Evolutionary conservation across 1,140 invertebrate species (phyloP).

Genomic region (Meloidogyne hapla): DNA sequence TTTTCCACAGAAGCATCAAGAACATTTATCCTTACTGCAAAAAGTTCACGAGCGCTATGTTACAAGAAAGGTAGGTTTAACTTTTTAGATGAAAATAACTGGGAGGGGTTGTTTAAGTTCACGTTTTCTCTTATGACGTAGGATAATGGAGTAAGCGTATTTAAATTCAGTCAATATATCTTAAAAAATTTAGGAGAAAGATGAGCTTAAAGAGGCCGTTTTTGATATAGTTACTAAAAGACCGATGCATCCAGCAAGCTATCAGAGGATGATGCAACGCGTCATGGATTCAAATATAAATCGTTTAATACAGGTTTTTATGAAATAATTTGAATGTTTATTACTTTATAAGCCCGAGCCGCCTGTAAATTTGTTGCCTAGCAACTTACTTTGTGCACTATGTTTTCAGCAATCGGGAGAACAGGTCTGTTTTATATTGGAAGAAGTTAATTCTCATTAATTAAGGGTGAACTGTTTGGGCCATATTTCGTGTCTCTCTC

Average conservation of each 20-base stretch:
- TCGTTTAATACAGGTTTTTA: slow-evolving; percentile 14
- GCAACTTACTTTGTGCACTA: slow-evolving; percentile 14
- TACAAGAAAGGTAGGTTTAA: not conserved
- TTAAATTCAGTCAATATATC: no score
- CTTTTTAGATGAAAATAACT: no score
- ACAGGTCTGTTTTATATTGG: not conserved
- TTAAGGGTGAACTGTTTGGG: slow-evolving; percentile 21
- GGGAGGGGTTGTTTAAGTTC: no score
- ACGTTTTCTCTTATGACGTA: no score
- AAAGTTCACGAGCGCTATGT: slow-evolving; percentile 12
- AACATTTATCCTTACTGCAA: not conserved
- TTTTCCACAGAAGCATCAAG: not conserved
- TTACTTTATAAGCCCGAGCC: slow-evolving; percentile 3
- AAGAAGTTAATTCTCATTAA: no score
- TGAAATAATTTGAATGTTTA: not conserved
- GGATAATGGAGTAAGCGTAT: no score
- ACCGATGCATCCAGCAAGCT: slow-evolving; percentile 7
- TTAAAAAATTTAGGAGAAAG: not conserved
- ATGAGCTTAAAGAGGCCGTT: slow-evolving; percentile 17
- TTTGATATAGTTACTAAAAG: not conserved
- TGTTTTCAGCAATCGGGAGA: not conserved
- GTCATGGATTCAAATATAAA: not conserved
- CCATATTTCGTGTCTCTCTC: slow-evolving; percentile 23
- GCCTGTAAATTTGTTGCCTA: slow-evolving; percentile 6
- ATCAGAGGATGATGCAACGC: slow-evolving; percentile 24